Evolutionary conservation across 2,797 vertebrate species (phyloP).

Genomic region (Euphonia xanthogaster): DNA sequence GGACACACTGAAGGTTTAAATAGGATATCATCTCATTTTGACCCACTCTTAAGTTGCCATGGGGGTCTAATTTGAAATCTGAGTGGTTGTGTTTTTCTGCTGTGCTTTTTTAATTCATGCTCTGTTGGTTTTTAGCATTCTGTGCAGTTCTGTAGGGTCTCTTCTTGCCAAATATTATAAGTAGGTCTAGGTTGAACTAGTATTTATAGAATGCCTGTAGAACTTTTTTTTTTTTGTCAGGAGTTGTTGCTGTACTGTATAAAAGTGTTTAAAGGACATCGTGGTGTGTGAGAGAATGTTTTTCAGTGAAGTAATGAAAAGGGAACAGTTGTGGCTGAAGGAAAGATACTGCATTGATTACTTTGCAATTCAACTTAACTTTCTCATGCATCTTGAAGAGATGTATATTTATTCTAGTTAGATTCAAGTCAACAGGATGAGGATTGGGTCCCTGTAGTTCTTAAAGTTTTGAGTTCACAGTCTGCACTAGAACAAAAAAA

Average conservation of each 20-base stretch:
- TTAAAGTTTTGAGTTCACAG: neutral
- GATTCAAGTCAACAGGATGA: neutral
- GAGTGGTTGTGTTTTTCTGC: neutral
- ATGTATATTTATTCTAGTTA: neutral
- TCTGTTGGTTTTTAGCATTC: neutral
- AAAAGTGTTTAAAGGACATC: neutral
- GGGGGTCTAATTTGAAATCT: neutral
- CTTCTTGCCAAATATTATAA: neutral
- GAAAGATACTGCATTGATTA: neutral
- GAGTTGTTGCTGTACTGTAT: neutral
- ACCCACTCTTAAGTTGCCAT: neutral
- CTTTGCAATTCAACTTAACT: neutral
- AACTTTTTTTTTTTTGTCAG: neutral
- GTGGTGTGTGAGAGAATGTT: neutral
- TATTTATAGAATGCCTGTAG: neutral
- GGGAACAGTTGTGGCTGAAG: neutral
- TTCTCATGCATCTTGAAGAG: neutral
- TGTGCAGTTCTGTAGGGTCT: neutral
- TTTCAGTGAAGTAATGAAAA: neutral
- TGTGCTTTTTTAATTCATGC: neutral
- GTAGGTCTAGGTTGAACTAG: neutral
- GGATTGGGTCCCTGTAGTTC: neutral
- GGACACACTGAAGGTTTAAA: neutral
- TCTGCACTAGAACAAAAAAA: neutral
- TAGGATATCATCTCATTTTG: neutral